A percentile compares a stretch with the other conserved stretches of the same genome.
phyloP scores from a whole-genome alignment of 2,113 vertebrate species.

The Castor canadensis region DNA sequence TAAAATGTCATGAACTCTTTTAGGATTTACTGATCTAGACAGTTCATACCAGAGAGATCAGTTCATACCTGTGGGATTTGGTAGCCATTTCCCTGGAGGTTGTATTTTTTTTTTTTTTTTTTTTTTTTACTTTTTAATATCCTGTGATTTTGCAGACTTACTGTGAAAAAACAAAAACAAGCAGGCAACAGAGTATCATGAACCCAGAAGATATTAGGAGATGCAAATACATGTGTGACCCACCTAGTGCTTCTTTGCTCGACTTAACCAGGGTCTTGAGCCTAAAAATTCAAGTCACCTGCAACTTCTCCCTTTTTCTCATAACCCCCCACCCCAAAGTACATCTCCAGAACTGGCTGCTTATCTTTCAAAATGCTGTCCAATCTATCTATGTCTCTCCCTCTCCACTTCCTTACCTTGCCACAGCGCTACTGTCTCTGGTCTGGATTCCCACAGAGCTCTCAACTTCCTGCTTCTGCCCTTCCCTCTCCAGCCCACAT shows the following conservation, averaged over 20 bases:
- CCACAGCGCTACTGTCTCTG: fast-evolving
- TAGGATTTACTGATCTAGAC: not conserved
- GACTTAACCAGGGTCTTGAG: not conserved
- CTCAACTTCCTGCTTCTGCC: not conserved
- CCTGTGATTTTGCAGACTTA: constrained; percentile 19
- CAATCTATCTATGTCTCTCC: fast-evolving
- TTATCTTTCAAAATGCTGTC: not conserved
- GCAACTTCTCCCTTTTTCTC: not conserved
- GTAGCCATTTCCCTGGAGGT: not conserved
- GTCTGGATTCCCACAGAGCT: not conserved
- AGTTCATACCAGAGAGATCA: not conserved
- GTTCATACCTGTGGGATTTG: constrained; percentile 4
- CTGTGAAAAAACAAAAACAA: not conserved
- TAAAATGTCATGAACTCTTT: not conserved
- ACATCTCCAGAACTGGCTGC: not conserved
- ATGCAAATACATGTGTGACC: fast-evolving
- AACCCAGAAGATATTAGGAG: not conserved
- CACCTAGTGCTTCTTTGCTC: fast-evolving
- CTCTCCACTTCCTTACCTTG: fast-evolving
- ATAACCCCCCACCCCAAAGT: not conserved
- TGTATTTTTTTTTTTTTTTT: not conserved
- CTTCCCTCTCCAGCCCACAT: not conserved
- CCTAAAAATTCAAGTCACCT: not conserved
- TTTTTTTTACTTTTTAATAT: constrained; percentile 33
- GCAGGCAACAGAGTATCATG: not conserved